Evolutionary conservation across 2,888 invertebrate genomes (phyloP).

Genomic region (Coleophora deauratella): DNA sequence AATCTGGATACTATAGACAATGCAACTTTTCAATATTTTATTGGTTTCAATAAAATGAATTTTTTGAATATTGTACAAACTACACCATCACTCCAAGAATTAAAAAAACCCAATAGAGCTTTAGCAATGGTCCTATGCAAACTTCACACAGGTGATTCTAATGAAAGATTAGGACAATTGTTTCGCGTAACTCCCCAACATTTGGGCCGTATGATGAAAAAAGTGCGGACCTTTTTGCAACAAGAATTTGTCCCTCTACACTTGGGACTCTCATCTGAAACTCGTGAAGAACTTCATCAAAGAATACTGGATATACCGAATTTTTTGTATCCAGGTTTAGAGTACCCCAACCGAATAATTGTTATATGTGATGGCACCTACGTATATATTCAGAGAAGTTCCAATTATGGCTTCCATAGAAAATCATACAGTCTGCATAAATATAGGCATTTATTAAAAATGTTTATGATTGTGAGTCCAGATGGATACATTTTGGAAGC

Average conservation of each 20-base stretch:
- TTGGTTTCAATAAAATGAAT: neutral
- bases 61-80: neutral
- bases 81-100: neutral
- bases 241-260: too few species aligned
- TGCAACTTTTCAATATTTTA: neutral
- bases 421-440: slow-evolving; percentile 5
- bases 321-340: neutral
- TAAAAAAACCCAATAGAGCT: slow-evolving; percentile 1
- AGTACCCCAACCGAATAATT: slow-evolving; percentile 1
- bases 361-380: slow-evolving; percentile 3
- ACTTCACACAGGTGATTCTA: slow-evolving; percentile 1
- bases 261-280: neutral
- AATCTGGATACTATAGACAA: too few species aligned
- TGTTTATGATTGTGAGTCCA: neutral
- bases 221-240: too few species aligned
- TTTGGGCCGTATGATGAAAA: neutral
- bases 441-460: slow-evolving; percentile 1
- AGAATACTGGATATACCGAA: neutral
- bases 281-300: neutral
- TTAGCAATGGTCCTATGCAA: neutral
- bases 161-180: slow-evolving; percentile 1
- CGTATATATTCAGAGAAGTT: slow-evolving; percentile 5
- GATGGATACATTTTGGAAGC: too few species aligned
- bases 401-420: slow-evolving; percentile 4
- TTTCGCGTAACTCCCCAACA: neutral